A percentile compares a stretch with the other conserved stretches of the same genome.
Evolutionary conservation across 2,888 invertebrate genomes (phyloP).

Genomic region (Lithophane leautieri): DNA sequence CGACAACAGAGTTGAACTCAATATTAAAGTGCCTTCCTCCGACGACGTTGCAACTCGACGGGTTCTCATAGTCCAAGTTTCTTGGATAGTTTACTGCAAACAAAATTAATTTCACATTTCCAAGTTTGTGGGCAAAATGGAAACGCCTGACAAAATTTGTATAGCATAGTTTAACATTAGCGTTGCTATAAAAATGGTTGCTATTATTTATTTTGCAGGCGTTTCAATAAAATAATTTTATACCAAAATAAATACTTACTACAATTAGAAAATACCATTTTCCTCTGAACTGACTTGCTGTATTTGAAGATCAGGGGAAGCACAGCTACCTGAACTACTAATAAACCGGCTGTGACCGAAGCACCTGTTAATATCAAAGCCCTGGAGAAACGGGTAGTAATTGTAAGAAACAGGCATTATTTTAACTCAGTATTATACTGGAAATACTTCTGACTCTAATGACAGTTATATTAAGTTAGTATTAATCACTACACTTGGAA

Average conservation of each 20-base stretch:
- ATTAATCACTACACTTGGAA: neutral
- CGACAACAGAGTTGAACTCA: constrained; percentile 75
- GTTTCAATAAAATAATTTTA: neutral
- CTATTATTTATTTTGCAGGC: neutral
- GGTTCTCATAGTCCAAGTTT: constrained; percentile 87
- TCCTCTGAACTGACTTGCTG: constrained; percentile 92
- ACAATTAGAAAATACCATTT: constrained; percentile 94
- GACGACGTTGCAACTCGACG: constrained; percentile 85
- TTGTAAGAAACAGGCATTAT: neutral
- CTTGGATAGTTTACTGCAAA: constrained; percentile 89
- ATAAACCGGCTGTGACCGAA: constrained; percentile 81
- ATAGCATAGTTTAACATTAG: neutral
- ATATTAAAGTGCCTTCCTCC: constrained; percentile 81
- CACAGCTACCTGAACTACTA: constrained; percentile 92
- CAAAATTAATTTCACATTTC: constrained; percentile 15
- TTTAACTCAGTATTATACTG: neutral
- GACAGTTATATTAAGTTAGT: neutral
- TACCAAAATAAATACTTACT: constrained; percentile 88
- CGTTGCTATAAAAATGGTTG: neutral
- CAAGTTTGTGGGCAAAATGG: neutral
- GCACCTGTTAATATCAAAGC: constrained; percentile 78
- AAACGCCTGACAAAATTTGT: constrained; percentile 24
- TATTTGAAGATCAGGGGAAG: constrained; percentile 93
- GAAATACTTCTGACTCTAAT: neutral
- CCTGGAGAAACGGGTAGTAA: constrained; percentile 60